These are phyloP conservation scores for Pseudomyrmex dendroicus DNA, from an alignment of 1,140 invertebrate species.

Conservation along the genomic window DNA sequence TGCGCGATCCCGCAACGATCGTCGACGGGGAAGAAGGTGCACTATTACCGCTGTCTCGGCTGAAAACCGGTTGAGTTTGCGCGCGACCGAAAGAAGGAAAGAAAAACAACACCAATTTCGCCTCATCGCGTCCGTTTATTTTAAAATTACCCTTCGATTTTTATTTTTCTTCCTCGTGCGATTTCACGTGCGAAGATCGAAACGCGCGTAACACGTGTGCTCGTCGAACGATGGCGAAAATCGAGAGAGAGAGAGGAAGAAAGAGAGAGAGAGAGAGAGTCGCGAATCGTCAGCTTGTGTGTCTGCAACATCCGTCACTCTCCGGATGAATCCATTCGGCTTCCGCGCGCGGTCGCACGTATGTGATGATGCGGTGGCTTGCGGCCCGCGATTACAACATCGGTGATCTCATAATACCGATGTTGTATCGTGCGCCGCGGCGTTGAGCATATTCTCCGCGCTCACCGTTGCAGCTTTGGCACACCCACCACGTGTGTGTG, in stretches of 20 bases:
- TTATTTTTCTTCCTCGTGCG: too few relatives aligned
- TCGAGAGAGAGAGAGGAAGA: too few relatives aligned
- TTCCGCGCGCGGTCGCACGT: too few relatives aligned
- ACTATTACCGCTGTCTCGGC: background rate
- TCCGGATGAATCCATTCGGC: too few relatives aligned
- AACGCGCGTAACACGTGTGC: too few relatives aligned
- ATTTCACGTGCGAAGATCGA: too few relatives aligned
- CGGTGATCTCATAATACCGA: conserved; percentile 73
- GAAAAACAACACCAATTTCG: background rate
- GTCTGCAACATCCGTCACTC: too few relatives aligned
- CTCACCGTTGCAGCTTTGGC: background rate
- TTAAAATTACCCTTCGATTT: too few relatives aligned
- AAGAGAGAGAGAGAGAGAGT: background rate
- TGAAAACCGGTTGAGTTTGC: background rate
- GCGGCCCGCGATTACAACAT: conserved; percentile 71
- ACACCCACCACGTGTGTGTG: conserved; percentile 10
- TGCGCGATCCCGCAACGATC: background rate
- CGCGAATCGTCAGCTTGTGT: too few relatives aligned
- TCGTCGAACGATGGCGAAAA: too few relatives aligned
- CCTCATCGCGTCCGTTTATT: too few relatives aligned
- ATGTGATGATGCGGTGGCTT: background rate
- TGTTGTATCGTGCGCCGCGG: background rate
- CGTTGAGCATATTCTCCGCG: too few relatives aligned
- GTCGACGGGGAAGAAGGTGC: background rate
- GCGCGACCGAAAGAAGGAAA: background rate